Base-by-base conservation (phyloP, 2,797 vertebrate genomes). In the Sebastes glaucus region DNA sequence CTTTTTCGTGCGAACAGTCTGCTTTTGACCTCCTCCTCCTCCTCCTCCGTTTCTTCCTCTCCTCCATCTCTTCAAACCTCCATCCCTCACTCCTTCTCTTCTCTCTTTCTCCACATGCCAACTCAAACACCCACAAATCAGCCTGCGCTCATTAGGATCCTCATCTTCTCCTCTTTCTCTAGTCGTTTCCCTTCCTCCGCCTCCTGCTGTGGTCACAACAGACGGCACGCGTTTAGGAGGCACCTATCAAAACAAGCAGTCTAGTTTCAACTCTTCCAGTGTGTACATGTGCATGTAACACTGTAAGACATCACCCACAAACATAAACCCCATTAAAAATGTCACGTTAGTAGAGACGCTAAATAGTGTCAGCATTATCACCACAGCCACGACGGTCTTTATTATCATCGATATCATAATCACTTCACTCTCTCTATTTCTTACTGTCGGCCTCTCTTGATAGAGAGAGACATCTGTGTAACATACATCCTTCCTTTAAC, bases 81-180 rank as follows among this genome's bases (percentile, higher is more conserved):
- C 30, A 72, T 74, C 69, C 35, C 70, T 77, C 22, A 22, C n/a
- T 75, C 52, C 13, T 30, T 65, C 18, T 13, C 28, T 63, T 27
- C 60, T 33, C 4, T 23, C n/a, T 46, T 53, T 30, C 38, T 0
- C n/a, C 7, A 38, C 57, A 10, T 57, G 80, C 88, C 91, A 91
- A 87, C 46, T 57, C 77, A 88, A 93, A 93, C 89, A 90, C n/a
- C 61, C 67, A 55, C 59, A 87, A 89, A 91, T 86, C 86, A 82
- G 74, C 27, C 42, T 27, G 38, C 16, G n/a, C 76, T 88, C 69
- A 13, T 86, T 77, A 83, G 49, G 35, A 63, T 33, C 70, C 10
- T 53, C 75, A 20, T 74, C 32, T 66, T 57, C 63, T 33, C 61
- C 57, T 67, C 60, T 16, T 38, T 27, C 27, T 49, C 65, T 42